A percentile compares a stretch with the other conserved stretches of the same genome.
These are phyloP conservation scores for Cromileptes altivelis DNA, from an alignment of 2,113 vertebrate genomes.

Conservation along the genomic window DNA sequence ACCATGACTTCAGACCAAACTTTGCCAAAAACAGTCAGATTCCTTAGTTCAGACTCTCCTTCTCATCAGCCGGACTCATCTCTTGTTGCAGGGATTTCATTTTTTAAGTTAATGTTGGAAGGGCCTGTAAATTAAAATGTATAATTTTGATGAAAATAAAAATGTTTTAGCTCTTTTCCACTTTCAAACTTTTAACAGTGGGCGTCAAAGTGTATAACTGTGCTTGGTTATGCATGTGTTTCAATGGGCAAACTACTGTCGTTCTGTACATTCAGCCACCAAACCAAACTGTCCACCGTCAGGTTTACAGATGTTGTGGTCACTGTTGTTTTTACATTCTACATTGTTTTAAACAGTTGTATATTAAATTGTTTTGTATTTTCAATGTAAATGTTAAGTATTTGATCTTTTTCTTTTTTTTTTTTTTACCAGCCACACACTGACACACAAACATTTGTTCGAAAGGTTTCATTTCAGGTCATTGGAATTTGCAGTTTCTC, in stretches of 20 bases:
- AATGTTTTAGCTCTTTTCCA: constrained; percentile 83
- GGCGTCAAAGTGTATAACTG: constrained; percentile 37
- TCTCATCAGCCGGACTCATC: constrained; percentile 23
- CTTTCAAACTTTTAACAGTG: constrained; percentile 72
- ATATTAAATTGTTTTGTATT: constrained; percentile 90
- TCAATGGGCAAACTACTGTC: constrained; percentile 62
- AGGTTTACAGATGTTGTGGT: constrained; percentile 73
- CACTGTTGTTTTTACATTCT: constrained; percentile 82
- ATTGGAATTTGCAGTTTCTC: too few species aligned
- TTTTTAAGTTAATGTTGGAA: constrained; percentile 77
- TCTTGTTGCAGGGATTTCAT: constrained; percentile 68
- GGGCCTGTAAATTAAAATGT: constrained; percentile 83
- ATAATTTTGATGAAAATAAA: constrained; percentile 81
- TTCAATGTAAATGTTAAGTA: constrained; percentile 59
- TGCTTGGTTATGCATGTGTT: constrained; percentile 50
- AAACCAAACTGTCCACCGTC: constrained; percentile 49
- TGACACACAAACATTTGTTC: neutral
- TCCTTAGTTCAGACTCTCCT: constrained; percentile 15
- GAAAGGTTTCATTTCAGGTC: neutral
- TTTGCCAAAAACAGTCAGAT: constrained; percentile 20
- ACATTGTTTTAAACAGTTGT: constrained; percentile 85
- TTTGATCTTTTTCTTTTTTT: constrained; percentile 21
- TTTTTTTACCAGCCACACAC: neutral
- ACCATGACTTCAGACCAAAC: constrained; percentile 58
- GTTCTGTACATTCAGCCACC: constrained; percentile 54